Evolutionary conservation across 2,888 invertebrate species (phyloP).

Genomic region (Heliconius aoede): DNA sequence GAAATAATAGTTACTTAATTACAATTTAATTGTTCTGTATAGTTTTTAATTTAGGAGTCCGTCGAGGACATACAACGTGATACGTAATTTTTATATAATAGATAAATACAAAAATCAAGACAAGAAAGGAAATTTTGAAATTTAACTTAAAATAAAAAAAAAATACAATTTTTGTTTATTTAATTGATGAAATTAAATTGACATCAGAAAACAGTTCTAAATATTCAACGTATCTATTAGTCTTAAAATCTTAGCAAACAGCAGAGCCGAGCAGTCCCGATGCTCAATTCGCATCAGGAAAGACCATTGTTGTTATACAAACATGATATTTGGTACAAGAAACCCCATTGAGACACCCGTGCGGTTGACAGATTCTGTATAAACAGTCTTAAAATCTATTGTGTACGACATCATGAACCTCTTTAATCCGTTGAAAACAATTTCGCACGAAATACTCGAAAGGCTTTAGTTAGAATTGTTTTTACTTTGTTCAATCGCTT

Average conservation of each 20-base stretch:
- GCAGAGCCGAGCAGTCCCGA: conserved; percentile 31
- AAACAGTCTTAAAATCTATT: conserved; percentile 66
- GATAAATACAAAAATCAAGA: no score
- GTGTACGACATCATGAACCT: conserved; percentile 65
- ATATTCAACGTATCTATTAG: no score
- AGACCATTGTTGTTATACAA: conserved; percentile 52
- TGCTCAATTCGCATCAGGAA: conserved; percentile 40
- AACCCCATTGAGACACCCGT: conserved; percentile 68
- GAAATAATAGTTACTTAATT: neutral
- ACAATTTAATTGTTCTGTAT: neutral
- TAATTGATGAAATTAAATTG: no score
- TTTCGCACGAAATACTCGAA: conserved; percentile 64
- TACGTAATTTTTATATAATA: no score
- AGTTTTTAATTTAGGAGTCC: no score
- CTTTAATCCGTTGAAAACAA: conserved; percentile 70
- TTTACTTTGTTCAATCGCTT: conserved; percentile 54
- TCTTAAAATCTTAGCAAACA: conserved; percentile 40
- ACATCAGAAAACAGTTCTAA: no score
- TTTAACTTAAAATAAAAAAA: no score
- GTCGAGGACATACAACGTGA: no score
- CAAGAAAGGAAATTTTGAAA: no score
- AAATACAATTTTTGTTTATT: no score
- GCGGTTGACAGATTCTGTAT: conserved; percentile 70
- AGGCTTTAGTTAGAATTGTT: conserved; percentile 53
- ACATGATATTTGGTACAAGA: conserved; percentile 71